Conservation (phyloP, 2,888 invertebrate genomes). For the Taphrorychus bicolor region DNA sequence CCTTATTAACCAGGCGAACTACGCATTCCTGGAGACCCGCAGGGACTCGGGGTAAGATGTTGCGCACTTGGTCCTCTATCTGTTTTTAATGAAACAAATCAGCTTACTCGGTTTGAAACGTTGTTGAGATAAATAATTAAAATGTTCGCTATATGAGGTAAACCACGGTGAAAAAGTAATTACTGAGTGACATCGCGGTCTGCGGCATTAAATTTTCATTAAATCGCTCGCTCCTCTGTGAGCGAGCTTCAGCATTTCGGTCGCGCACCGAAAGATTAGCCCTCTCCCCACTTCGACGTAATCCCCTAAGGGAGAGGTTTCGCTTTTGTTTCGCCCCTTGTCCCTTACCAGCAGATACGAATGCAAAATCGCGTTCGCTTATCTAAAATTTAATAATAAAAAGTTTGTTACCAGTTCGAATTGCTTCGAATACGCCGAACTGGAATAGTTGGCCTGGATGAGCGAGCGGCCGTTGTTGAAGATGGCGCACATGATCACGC, state of each 20-base stretch:
- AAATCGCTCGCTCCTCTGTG: not conserved
- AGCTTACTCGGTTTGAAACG: no score
- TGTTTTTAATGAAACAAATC: no score
- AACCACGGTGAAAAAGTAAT: not conserved
- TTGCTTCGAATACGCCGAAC: slow-evolving; percentile 88
- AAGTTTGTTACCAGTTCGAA: slow-evolving; percentile 79
- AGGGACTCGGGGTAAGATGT: slow-evolving; percentile 81
- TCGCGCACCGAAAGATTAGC: not conserved
- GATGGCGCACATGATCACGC: slow-evolving; percentile 91
- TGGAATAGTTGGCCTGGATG: slow-evolving; percentile 90
- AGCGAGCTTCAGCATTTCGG: not conserved
- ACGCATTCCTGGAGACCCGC: slow-evolving; percentile 87
- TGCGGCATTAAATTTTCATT: slow-evolving; percentile 3
- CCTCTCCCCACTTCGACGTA: not conserved
- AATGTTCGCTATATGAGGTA: not conserved
- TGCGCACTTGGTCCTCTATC: slow-evolving; percentile 84
- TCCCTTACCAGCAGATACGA: not conserved
- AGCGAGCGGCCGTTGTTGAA: slow-evolving; percentile 91
- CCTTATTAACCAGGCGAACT: slow-evolving; percentile 80
- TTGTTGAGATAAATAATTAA: not conserved
- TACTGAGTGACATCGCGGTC: not conserved
- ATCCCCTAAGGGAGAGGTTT: not conserved
- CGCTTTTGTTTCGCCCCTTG: not conserved
- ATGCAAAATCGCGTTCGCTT: not conserved
- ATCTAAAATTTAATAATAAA: not conserved